These are phyloP conservation scores for Phyllotis vaccarum DNA, from an alignment of 2,797 vertebrate genomes.

Conservation along the genomic window DNA sequence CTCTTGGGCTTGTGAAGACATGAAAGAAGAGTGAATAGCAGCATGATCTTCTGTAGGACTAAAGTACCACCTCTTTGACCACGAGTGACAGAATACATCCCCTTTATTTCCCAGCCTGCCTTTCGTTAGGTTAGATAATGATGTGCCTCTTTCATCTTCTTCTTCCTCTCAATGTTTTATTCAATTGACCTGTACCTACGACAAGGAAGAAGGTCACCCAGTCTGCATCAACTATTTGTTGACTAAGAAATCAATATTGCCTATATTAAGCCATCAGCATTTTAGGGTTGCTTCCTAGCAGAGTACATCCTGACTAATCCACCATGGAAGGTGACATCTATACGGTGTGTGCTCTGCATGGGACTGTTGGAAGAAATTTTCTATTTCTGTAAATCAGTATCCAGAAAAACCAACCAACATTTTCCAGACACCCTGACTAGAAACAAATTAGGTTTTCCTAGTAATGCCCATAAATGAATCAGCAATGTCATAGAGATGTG, in stretches of 20 bases:
- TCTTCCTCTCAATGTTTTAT: background rate
- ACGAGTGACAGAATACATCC: background rate
- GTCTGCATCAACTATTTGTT: slow-evolving; percentile 11
- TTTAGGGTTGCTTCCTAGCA: slow-evolving; percentile 22
- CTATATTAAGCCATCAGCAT: background rate
- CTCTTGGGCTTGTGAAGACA: background rate
- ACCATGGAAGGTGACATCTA: background rate
- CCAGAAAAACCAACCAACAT: background rate
- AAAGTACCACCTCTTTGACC: background rate
- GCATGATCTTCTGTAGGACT: background rate
- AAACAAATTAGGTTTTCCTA: background rate
- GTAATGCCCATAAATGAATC: background rate
- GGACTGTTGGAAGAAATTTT: background rate
- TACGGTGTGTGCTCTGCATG: background rate
- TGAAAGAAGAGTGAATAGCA: background rate
- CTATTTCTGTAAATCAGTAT: background rate
- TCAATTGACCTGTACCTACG: background rate
- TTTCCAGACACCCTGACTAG: background rate
- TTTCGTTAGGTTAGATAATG: background rate
- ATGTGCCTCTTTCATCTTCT: background rate
- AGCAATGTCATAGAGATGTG: background rate
- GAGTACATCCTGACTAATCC: slow-evolving; percentile 11
- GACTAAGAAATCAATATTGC: slow-evolving; percentile 16
- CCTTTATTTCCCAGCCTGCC: background rate
- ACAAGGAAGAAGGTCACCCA: background rate